Evolutionary conservation across 1,140 invertebrate genomes (phyloP).

Genomic region (Berghia stephanieae): DNA sequence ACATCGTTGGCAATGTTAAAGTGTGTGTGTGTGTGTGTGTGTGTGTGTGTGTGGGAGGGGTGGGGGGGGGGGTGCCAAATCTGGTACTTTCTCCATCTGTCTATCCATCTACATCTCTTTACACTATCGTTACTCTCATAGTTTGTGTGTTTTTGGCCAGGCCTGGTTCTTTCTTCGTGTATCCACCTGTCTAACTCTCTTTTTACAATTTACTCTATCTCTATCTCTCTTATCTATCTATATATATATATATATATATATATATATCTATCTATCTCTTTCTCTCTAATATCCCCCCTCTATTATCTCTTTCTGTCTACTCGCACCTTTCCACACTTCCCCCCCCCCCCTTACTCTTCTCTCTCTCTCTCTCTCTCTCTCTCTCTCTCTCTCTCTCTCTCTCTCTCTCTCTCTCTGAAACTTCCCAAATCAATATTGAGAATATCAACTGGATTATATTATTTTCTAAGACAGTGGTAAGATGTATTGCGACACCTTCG

Average conservation of each 20-base stretch:
- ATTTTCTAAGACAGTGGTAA: too few species aligned
- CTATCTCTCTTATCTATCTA: not conserved
- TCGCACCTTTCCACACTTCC: not conserved
- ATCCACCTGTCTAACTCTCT: not conserved
- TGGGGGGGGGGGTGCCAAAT: too few species aligned
- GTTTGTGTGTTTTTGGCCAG: too few species aligned
- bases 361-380: not conserved
- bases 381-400: not conserved
- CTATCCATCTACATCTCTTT: too few species aligned
- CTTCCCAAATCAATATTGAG: too few species aligned
- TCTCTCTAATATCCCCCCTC: not conserved
- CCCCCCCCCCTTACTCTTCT: not conserved
- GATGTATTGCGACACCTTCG: too few species aligned
- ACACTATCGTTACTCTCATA: too few species aligned
- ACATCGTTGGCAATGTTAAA: too few species aligned
- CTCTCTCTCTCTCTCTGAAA: not conserved
- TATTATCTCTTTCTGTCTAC: not conserved
- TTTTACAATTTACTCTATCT: not conserved
- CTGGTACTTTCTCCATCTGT: too few species aligned
- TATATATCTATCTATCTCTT: not conserved
- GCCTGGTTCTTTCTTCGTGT: not conserved
- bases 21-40: too few species aligned
- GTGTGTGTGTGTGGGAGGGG: too few species aligned
- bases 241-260: conserved; percentile 21
- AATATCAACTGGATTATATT: too few species aligned